Base-by-base conservation (phyloP, 2,888 invertebrate genomes). In the Apotomis betuletana region DNA sequence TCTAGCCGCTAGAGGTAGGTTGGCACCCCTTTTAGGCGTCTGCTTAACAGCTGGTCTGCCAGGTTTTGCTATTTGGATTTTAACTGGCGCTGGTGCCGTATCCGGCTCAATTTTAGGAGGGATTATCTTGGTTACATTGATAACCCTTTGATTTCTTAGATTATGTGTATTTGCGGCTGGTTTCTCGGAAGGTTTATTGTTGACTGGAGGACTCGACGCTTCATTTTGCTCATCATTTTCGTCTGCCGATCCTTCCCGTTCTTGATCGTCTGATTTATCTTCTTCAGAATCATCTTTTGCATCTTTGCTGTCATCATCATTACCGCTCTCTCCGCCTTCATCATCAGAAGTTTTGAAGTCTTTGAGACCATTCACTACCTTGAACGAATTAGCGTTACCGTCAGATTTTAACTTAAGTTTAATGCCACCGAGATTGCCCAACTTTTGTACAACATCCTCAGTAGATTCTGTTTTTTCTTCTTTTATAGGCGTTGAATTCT, bases 341-440 rank as follows among this genome's bases (percentile, higher is more conserved):
- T 92, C 90, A 74, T 92, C 92, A 13, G 92, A 91, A 13, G 91
- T 83, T 78, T 90, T 89, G 67, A 92, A 91, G 79, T 91, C 91
- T 83, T 87, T 91, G 4, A 93, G 80, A 4, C 93, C 93, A 77
- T 93, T 93, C 3, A 93, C 80, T 6, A 92, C 92, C 85, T 91
- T 90, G 73, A 93, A 92, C 1, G 86, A 87, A 76, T 90, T 92
- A 1, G 85, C 74, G 75, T 89, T 90, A 75, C 92, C 92, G 74
- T 92, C 92, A n/a, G 89, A 90, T 81, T 90, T 93, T 4, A 93
- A 77, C 79, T 92, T 93, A 1, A 93, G 81, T 81, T 93, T 93
- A 13, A 93, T 89, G 3, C 92, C 91, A n/a, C 93, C 93, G 13
- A 92, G 83, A 76, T 88, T 85, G 2, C 88, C 92, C 64, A 93